Base-by-base conservation (phyloP, 2,113 vertebrate genomes). In the Chloebia gouldiae region DNA sequence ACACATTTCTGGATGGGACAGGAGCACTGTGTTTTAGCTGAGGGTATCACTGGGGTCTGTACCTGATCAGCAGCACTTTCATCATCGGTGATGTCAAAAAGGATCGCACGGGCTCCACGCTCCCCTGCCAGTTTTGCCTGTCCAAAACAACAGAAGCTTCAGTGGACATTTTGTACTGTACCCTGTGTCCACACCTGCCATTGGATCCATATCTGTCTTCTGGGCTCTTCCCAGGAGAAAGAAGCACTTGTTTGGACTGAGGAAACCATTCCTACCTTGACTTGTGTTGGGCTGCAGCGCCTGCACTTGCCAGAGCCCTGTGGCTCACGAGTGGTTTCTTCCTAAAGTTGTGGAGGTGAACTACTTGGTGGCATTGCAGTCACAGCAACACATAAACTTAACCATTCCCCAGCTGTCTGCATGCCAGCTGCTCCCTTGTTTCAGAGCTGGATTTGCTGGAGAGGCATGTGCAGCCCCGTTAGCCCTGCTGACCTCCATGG, bases 21-120 rank as follows among this genome's bases (percentile, higher is more conserved):
- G 37, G 15, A 40, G 13, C 50, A 59, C 42, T 57, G 33, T 47
- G 7, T 47, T 93, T 75, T 31, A 75, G 30, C 51, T 75, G 80
- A 44, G 37, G 39, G 11, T 23, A 65, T 47, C 66, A 60, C 8
- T 6, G 28, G 39, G 35, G 37, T 63, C 23, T 71, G 88, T 98
- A 99, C 99, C 98, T 99, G 99, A 66, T 98, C 97, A 42, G 98
- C 98, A 86, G 99, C 99, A 2, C 96, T 97, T 75, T 98, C 97
- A 65, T 99, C 98, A 65, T 99, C 99, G 0, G 98, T 99, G 93
- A 99, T 98, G 92, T 99, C 99, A 61, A 99, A 99, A 93, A 99
- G 99, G 72, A 99, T 98, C 0, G 99, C 99, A 28, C 98, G 98
- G 79, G 99, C 99, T 88, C 99, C 99, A 91, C 99, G 98, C 65